phyloP scores from a whole-genome alignment of 1,140 invertebrate species.

The Phymorhynchus buccinoides region DNA sequence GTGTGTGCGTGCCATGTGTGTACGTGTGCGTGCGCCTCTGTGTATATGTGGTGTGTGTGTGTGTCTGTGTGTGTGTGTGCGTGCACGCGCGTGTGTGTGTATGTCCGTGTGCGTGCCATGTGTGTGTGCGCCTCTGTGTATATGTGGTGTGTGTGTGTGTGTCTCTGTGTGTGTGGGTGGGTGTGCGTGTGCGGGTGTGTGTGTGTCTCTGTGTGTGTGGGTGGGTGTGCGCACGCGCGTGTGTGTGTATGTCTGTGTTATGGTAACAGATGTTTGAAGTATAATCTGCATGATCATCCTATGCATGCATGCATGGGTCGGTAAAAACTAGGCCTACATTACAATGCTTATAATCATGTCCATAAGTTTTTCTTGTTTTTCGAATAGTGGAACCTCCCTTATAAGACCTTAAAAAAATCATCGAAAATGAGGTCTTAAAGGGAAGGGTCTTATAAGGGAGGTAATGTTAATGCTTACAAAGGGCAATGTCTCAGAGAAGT shows the following conservation, averaged over 20 bases:
- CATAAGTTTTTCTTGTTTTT: too few species aligned
- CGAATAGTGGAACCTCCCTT: too few species aligned
- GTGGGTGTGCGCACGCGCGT: background rate
- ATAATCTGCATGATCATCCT: too few species aligned
- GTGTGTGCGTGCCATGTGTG: too few species aligned
- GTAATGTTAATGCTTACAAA: too few species aligned
- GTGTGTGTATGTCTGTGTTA: background rate
- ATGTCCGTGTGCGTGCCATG: background rate
- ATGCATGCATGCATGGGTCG: background rate
- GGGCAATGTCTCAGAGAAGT: too few species aligned
- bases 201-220: background rate
- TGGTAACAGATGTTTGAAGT: too few species aligned
- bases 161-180: background rate
- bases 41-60: background rate
- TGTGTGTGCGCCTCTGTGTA: background rate
- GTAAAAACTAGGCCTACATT: too few species aligned
- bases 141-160: background rate
- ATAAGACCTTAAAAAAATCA: too few species aligned
- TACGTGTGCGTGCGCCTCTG: background rate
- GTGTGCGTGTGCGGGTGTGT: background rate
- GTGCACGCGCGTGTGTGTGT: background rate
- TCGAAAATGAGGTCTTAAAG: too few species aligned
- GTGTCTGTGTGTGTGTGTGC: slow-evolving; percentile 12
- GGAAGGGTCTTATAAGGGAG: too few species aligned
- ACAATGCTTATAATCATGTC: too few species aligned